Evolutionary conservation across 1,140 invertebrate genomes (phyloP), one percentile per base, ranked within the genome.

Genomic region (Aporrectodea caliginosa): DNA sequence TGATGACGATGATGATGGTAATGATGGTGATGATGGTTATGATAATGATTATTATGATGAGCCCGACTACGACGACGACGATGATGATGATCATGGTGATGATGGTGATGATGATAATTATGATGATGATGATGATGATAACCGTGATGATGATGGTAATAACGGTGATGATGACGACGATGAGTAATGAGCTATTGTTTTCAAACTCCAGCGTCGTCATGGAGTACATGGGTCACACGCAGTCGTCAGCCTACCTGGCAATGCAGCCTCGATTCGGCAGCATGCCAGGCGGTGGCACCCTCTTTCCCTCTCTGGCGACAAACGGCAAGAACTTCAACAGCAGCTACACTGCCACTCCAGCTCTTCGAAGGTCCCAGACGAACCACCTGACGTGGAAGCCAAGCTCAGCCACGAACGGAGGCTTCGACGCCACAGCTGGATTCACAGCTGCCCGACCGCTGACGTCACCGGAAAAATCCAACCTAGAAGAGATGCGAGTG

Each of bases 31-130:
- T 58, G 22, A 58, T 58, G 22, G 43, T 58, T 58, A 58, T 58
- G 43, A 58, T 58, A 58, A 58, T 58, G 43, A 58, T 58, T 58
- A 58, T n/a, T n/a, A n/a, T n/a, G n/a, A n/a, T n/a, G n/a, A n/a
- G n/a, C n/a, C n/a, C n/a, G 43, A 58, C 43, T 58, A 58, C 22
- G 22, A 58, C 6, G 6, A 22, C 22, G 43, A 12, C 22, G 43
- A 12, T 58, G 43, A 58, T 58, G 6, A 22, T 22, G 6, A 58
- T 12, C 6, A 12, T 6, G 22, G 43, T 58, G 43, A 12, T 22
- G 43, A 6, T 22, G 22, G 6, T 58, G 6, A 58, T 22, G 22
- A 58, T 58, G 43, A 58, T 22, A 58, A 58, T 58, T 58, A 58
- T n/a, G n/a, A n/a, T n/a, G n/a, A n/a, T n/a, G n/a, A n/a, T n/a